Evolutionary conservation across 2,797 vertebrate genomes (phyloP).

Genomic region (Heliangelus exortis): DNA sequence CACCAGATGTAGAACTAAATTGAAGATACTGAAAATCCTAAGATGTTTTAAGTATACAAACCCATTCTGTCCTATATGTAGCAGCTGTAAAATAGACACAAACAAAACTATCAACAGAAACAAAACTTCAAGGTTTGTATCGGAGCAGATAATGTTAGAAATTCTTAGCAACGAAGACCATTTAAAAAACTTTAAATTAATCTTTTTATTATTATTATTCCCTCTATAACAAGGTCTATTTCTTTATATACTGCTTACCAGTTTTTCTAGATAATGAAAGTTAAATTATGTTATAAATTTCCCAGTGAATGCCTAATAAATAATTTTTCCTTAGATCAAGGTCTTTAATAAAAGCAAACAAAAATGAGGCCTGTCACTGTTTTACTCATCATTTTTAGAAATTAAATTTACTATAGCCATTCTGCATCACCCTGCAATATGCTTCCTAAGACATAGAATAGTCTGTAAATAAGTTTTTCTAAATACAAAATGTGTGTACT

Average conservation of each 20-base stretch:
- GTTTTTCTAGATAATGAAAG: conserved; percentile 62
- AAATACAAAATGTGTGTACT: background rate
- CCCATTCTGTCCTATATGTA: background rate
- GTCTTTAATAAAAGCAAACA: background rate
- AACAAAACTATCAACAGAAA: background rate
- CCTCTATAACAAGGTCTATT: conserved; percentile 12
- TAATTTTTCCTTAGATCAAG: conserved; percentile 28
- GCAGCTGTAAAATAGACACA: background rate
- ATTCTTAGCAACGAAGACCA: conserved; percentile 8
- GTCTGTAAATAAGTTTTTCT: background rate
- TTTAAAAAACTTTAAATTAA: conserved; percentile 53
- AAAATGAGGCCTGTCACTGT: background rate
- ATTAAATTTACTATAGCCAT: background rate
- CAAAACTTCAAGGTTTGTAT: background rate
- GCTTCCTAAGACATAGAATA: background rate
- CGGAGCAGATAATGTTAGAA: background rate
- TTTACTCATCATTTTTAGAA: conserved; percentile 12
- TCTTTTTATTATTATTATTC: conserved; percentile 27
- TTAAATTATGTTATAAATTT: conserved; percentile 53
- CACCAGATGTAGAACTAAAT: background rate
- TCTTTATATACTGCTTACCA: conserved; percentile 58
- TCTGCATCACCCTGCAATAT: background rate
- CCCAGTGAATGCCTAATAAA: conserved; percentile 48
- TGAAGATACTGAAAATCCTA: background rate
- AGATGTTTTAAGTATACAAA: background rate